Conservation (phyloP, 2,797 vertebrate species). For the Dromococcyx pavoninus region DNA sequence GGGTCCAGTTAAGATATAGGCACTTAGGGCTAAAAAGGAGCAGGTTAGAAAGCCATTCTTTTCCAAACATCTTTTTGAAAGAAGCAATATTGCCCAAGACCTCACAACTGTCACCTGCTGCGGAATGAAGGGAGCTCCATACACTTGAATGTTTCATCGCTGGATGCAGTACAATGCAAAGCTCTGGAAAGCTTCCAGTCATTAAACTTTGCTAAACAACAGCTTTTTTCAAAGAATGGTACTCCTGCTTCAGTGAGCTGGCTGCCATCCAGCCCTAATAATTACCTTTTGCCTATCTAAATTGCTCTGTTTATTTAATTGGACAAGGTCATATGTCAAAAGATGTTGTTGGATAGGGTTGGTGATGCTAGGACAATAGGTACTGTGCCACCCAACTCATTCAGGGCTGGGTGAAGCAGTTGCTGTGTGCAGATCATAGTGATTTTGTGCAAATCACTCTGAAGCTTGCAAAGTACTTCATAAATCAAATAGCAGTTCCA, state of each 20-base stretch:
- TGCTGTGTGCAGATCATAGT: not conserved
- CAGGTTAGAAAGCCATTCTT: not conserved
- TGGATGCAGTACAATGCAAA: not conserved
- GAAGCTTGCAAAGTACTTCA: not conserved
- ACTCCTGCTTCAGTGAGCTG: constrained; percentile 23
- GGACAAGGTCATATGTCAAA: not conserved
- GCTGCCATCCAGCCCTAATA: constrained; percentile 17
- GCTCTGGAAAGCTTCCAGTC: constrained; percentile 17
- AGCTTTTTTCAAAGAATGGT: constrained; percentile 9
- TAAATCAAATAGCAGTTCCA: constrained; percentile 21
- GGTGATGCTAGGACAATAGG: not conserved
- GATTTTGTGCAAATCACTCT: constrained; percentile 6
- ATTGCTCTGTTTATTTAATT: constrained; percentile 51
- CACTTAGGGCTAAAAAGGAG: not conserved
- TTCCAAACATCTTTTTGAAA: not conserved
- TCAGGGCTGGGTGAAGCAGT: not conserved
- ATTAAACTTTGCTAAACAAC: constrained; percentile 2
- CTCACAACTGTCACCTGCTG: not conserved
- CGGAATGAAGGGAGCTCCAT: not conserved
- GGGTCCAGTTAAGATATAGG: not conserved
- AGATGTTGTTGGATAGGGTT: not conserved
- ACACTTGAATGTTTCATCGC: not conserved
- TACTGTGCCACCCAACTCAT: not conserved
- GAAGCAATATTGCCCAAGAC: not conserved
- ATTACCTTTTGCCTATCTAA: constrained; percentile 45